Base-by-base conservation (phyloP, 2,113 vertebrate genomes). In the Euleptes europaea region DNA sequence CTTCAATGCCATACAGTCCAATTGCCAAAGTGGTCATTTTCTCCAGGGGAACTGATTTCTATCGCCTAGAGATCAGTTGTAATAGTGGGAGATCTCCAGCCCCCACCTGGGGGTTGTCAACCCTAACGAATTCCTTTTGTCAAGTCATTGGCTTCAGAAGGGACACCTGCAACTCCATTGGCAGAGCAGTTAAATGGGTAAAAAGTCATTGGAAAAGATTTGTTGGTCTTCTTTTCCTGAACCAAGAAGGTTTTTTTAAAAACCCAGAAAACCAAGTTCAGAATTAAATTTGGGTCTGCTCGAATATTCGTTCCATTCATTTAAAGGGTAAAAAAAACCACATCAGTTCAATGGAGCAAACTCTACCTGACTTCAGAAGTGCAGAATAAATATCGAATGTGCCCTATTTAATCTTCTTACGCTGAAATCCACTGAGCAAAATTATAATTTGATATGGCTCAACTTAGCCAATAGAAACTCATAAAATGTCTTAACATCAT, bases 371-470 rank as follows among this genome's bases (percentile, higher is more conserved):
- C 88, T 86, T 94, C 83, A 84, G 83, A 83, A 76, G 71, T 85
- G 28, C 33, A 90, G 80, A 85, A 90, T 88, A 91, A 92, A 90
- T 88, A 93, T 91, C 89, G 88, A 93, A 94, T 40, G 89, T 89
- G 86, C 90, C 91, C 88, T 92, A 92, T 94, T 95, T 96, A 95
- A 96, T 96, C 95, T 96, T 90, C 95, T 96, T 95, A 95, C 40
- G 91, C 92, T 85, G 92, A 96, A 95, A 96, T 96, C 95, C 93
- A 94, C 94, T 95, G 95, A 96, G 95, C 89, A 94, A 95, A 96
- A 95, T 95, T 94, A 93, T 95, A 91, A 96, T 96, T 96, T 96
- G 95, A 94, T 94, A 95, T 94, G 94, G 93, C 91, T 89, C 84
- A 94, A 85, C 92, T 94, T 93, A 94, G 90, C 95, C 96, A 96